A percentile compares a stretch with the other conserved stretches of the same genome.
phyloP scores from a whole-genome alignment of 2,888 invertebrate species.

The Abrostola triplasia region DNA sequence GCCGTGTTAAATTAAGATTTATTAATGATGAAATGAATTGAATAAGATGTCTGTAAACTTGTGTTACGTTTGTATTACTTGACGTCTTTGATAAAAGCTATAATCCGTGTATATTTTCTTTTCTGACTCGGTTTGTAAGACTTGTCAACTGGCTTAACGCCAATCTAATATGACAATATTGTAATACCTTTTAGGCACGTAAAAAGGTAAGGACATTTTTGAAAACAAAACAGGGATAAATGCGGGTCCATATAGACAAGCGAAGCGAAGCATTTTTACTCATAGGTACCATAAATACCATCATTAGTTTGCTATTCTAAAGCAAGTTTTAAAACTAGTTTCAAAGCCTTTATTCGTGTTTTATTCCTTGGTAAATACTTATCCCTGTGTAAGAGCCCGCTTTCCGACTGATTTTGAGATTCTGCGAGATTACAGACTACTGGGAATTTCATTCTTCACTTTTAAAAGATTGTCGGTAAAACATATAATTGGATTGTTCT shows the following conservation, averaged over 20 bases:
- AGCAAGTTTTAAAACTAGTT: slow-evolving; percentile 1
- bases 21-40: slow-evolving; percentile 52
- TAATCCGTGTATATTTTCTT: slow-evolving; percentile 24
- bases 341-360: background rate
- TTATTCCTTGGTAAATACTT: slow-evolving; percentile 15
- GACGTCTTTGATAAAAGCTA: slow-evolving; percentile 8
- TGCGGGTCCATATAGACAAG: background rate
- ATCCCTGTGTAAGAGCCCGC: slow-evolving; percentile 15
- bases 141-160: slow-evolving; percentile 1
- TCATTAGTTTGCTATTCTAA: slow-evolving; percentile 1
- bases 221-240: background rate
- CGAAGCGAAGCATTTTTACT: background rate
- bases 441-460: slow-evolving; percentile 10
- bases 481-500: slow-evolving; percentile 29
- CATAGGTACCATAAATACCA: background rate
- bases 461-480: slow-evolving; percentile 23
- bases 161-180: slow-evolving; percentile 6
- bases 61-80: slow-evolving; percentile 36
- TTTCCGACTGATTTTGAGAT: slow-evolving; percentile 30
- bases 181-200: slow-evolving; percentile 5
- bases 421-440: slow-evolving; percentile 20
- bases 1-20: slow-evolving; percentile 62
- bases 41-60: slow-evolving; percentile 41
- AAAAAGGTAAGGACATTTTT: background rate
- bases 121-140: slow-evolving; percentile 5